Evolutionary conservation across 2,888 invertebrate species (phyloP), one percentile per base, ranked within the genome.

Genomic region (Folsomia manolachei): DNA sequence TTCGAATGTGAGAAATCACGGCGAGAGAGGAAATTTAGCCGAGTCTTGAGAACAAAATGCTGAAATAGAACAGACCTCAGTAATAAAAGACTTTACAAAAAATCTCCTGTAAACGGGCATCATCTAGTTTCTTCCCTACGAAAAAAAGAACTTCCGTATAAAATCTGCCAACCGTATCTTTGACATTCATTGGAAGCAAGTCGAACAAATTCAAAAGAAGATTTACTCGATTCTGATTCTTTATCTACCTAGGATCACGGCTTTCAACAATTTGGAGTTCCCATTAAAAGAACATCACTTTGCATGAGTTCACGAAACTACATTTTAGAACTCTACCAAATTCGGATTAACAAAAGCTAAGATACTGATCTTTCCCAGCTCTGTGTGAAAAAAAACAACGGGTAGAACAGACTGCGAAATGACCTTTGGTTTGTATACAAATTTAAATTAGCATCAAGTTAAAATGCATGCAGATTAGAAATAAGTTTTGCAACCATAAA

Each of bases 71-170:
- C n/a, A n/a, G n/a, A n/a, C n/a, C n/a, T n/a, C n/a, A n/a, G n/a
- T n/a, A n/a, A n/a, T n/a, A n/a, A n/a, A n/a, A n/a, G n/a, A 51
- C 51, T 51, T 51, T 51, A 51, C 51, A 51, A n/a, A n/a, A n/a
- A n/a, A n/a, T n/a, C n/a, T 51, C 18, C 9, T 51, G 18, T 51
- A 51, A 51, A 51, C 18, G 51, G 9, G 51, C 11, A 56, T 56
- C 11, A 56, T 56, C 56, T 56, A n/a, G 56, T 56, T 56, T 56
- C 56, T 56, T 56, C 56, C 7, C n/a, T n/a, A n/a, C n/a, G 56
- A 14, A 4, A 56, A 27, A 64, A 26, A 27, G 25, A 64, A 64
- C 64, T 64, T 64, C 64, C 64, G 64, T 27, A 64, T 63, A 23
- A 27, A 64, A 27, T 64, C 39, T 26, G 4, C 23, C 64, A 64